Conservation (phyloP, 2,797 vertebrate species). For the Artibeus lituratus region DNA sequence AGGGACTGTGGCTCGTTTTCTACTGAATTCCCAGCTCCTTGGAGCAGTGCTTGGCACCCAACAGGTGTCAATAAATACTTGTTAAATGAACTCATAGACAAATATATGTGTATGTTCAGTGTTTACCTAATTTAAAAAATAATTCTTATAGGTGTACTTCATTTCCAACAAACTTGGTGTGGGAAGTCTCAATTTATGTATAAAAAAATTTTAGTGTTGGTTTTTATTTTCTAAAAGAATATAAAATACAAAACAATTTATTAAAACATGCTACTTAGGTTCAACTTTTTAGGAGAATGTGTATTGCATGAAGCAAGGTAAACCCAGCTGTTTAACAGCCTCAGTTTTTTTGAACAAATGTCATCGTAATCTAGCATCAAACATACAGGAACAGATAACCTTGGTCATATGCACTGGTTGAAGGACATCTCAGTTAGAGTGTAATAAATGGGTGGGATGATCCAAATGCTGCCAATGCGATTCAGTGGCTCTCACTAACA, state of each 20-base stretch:
- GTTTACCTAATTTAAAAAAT: too few relatives aligned
- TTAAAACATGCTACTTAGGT: conserved; percentile 11
- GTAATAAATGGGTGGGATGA: not conserved
- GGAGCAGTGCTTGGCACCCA: not conserved
- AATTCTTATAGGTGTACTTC: conserved; percentile 38
- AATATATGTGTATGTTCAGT: not conserved
- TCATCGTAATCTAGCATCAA: conserved; percentile 4
- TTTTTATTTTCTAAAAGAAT: conserved; percentile 43
- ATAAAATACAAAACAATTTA: conserved; percentile 37
- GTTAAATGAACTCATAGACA: too few relatives aligned
- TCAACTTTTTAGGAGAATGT: not conserved
- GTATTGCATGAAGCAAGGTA: not conserved
- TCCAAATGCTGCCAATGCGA: not conserved
- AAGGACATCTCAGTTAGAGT: not conserved
- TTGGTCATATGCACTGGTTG: not conserved
- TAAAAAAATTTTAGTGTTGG: conserved; percentile 32
- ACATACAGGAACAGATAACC: conserved; percentile 5
- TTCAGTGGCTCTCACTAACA: not conserved
- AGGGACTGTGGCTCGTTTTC: not conserved
- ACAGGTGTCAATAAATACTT: too few relatives aligned
- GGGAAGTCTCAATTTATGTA: conserved; percentile 25
- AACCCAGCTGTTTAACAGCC: not conserved
- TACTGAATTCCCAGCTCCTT: not conserved
- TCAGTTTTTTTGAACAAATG: conserved; percentile 51
- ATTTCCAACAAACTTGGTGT: conserved; percentile 18